Conservation (phyloP, 2,888 invertebrate genomes). For the Cistogaster globosa region DNA sequence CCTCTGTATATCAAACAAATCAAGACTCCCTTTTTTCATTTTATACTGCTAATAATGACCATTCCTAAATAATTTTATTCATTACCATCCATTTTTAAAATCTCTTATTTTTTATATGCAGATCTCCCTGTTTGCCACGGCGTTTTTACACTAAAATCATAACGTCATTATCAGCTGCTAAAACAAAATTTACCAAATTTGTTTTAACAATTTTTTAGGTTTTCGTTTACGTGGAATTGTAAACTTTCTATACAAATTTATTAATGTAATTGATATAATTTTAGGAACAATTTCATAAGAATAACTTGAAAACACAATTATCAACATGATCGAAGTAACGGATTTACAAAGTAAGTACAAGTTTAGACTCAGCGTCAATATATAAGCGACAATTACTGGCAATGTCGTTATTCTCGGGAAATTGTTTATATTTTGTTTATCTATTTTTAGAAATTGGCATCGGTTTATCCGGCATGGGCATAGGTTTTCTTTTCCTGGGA, state of each 20-base stretch:
- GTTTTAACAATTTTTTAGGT: constrained; percentile 60
- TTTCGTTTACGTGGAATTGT: constrained; percentile 76
- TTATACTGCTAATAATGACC: too few species aligned
- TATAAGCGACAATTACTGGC: not conserved
- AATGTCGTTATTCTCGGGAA: not conserved
- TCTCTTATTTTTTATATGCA: too few species aligned
- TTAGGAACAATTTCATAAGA: constrained; percentile 20
- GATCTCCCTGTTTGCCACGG: not conserved
- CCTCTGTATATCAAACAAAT: too few species aligned
- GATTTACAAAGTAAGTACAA: constrained; percentile 91
- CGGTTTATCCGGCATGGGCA: constrained; percentile 97
- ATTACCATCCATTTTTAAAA: too few species aligned
- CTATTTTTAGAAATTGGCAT: constrained; percentile 95
- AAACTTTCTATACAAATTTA: constrained; percentile 47
- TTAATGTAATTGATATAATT: constrained; percentile 22
- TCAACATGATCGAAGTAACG: constrained; percentile 91
- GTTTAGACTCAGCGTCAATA: not conserved
- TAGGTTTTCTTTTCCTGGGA: constrained; percentile 96
- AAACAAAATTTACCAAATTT: constrained; percentile 36
- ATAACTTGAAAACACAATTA: constrained; percentile 35
- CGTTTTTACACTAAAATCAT: constrained; percentile 20
- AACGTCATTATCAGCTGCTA: constrained; percentile 72
- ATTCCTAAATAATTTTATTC: too few species aligned
- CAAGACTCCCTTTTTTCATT: too few species aligned
- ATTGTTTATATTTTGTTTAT: constrained; percentile 61